Percentiles rank a stretch among this genome's conserved stretches.
Conservation (phyloP, 2,888 invertebrate genomes). For the Cheilosia grossa region DNA sequence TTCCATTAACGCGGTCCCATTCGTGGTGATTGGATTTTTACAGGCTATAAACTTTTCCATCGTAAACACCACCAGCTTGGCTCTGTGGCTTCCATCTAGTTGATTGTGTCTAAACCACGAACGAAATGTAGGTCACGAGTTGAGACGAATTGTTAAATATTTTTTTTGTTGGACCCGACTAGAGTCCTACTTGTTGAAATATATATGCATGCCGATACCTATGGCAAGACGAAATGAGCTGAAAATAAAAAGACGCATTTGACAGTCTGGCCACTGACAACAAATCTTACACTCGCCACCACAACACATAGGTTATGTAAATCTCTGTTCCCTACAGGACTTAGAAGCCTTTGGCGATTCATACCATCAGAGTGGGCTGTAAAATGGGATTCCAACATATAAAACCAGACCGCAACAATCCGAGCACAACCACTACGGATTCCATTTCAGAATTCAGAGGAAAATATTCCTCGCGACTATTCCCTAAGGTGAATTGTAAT, state of each 20-base stretch:
- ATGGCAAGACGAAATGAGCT: too few species aligned
- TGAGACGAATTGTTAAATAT: background rate
- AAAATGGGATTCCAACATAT: background rate
- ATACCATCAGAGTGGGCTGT: too few species aligned
- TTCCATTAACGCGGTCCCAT: background rate
- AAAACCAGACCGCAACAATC: background rate
- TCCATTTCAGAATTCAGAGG: background rate
- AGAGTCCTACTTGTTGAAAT: too few species aligned
- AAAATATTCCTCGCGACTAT: slow-evolving; percentile 1
- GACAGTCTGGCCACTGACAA: too few species aligned
- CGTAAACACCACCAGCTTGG: background rate
- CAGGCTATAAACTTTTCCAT: background rate
- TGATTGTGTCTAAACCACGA: background rate
- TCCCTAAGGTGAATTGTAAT: slow-evolving; percentile 23
- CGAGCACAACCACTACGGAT: background rate
- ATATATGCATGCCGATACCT: too few species aligned
- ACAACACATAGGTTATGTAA: too few species aligned
- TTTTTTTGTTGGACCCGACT: too few species aligned
- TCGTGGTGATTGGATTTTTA: background rate
- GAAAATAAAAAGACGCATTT: too few species aligned
- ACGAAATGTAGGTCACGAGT: background rate
- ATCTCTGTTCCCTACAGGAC: too few species aligned
- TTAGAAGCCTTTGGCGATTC: too few species aligned
- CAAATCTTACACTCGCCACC: too few species aligned
- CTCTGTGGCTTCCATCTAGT: background rate